phyloP scores from a whole-genome alignment of 2,888 invertebrate genomes.

The Drosophila austrosaltans region DNA sequence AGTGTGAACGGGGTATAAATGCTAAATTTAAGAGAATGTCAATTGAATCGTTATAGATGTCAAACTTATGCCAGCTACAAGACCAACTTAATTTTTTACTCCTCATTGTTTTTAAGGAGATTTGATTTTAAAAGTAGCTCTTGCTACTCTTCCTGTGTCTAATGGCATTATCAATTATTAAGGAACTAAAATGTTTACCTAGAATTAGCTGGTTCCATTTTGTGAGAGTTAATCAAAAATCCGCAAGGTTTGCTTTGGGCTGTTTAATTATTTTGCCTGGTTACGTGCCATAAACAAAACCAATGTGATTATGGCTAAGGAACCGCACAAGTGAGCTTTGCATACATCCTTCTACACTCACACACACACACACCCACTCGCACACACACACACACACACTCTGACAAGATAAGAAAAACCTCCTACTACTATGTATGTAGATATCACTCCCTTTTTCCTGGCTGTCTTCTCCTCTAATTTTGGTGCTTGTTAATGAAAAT shows the following conservation, averaged over 20 bases:
- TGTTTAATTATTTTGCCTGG: constrained; percentile 56
- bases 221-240: constrained; percentile 59
- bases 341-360: not conserved
- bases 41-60: no score
- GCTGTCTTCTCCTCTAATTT: constrained; percentile 12
- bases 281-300: constrained; percentile 60
- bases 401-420: constrained; percentile 2
- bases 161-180: not conserved
- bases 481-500: constrained; percentile 62
- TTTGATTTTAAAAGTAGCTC: not conserved
- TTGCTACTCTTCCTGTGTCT: not conserved
- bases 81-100: no score
- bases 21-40: no score
- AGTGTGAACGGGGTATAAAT: no score
- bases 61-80: no score
- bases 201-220: constrained; percentile 30
- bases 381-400: constrained; percentile 23
- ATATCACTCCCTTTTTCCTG: not conserved
- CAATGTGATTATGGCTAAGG: constrained; percentile 54
- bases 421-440: constrained; percentile 5
- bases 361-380: not conserved
- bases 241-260: constrained; percentile 40
- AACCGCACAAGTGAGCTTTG: constrained; percentile 11
- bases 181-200: constrained; percentile 22
- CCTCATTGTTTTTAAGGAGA: no score